These are phyloP conservation scores for Gephyroberyx darwinii DNA, from an alignment of 2,797 vertebrate genomes.

Conservation along the genomic window DNA sequence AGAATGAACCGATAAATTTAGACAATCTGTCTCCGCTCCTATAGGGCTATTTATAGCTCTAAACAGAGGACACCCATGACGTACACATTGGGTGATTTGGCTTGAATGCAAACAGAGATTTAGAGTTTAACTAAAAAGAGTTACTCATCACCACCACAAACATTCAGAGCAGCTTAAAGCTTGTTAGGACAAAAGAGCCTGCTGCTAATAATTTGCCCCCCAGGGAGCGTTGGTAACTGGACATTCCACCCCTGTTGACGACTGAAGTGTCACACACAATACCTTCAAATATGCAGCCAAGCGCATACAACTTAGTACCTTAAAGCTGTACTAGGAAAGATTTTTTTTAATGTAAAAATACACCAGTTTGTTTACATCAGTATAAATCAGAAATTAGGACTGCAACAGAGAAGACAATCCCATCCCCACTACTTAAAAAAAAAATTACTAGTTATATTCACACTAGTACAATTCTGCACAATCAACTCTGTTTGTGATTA, in stretches of 20 bases:
- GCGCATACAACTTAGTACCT: neutral
- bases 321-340: neutral
- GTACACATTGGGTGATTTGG: neutral
- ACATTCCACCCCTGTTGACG: neutral
- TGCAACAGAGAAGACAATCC: neutral
- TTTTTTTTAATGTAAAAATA: too few species aligned
- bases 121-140: conserved; percentile 2
- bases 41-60: conserved; percentile 57
- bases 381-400: neutral
- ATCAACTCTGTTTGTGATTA: too few species aligned
- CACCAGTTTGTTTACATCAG: neutral
- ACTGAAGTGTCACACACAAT: neutral
- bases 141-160: conserved; percentile 34
- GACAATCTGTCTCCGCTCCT: conserved; percentile 13
- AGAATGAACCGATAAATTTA: conserved; percentile 43
- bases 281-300: neutral
- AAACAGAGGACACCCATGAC: conserved; percentile 33
- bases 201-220: neutral
- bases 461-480: too few species aligned
- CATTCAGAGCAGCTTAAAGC: neutral
- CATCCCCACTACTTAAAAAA: neutral
- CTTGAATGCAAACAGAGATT: conserved; percentile 26
- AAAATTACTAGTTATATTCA: too few species aligned
- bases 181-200: conserved; percentile 3
- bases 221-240: neutral